Evolutionary conservation across 2,797 vertebrate genomes (phyloP).

Genomic region (Melanogrammus aeglefinus): DNA sequence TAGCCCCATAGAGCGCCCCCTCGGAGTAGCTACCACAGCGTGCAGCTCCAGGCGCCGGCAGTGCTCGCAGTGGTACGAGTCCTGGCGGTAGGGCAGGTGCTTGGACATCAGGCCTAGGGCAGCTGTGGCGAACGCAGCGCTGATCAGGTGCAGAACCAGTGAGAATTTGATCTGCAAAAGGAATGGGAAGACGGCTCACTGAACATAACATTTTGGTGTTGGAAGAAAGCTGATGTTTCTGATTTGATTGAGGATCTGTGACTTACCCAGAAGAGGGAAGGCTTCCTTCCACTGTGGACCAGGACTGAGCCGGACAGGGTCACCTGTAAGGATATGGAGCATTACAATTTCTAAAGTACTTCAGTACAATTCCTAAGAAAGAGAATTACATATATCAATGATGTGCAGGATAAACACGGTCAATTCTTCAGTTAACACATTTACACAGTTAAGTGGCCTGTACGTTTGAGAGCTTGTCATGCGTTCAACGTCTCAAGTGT

Average conservation of each 20-base stretch:
- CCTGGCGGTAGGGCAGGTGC: constrained; percentile 78
- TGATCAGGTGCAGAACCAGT: constrained; percentile 76
- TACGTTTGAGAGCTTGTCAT: background rate
- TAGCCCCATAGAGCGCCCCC: background rate
- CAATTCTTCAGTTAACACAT: background rate
- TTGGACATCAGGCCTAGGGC: constrained; percentile 78
- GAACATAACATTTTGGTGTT: too few species aligned
- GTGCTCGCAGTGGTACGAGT: constrained; percentile 81
- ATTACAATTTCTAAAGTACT: constrained; percentile 1
- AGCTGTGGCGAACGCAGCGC: constrained; percentile 74
- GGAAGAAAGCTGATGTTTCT: background rate
- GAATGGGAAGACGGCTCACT: background rate
- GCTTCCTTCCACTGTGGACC: constrained; percentile 64
- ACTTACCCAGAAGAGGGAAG: constrained; percentile 69
- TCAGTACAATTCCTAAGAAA: background rate
- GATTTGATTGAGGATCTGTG: background rate
- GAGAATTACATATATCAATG: background rate
- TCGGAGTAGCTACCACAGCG: constrained; percentile 66
- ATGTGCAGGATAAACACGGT: background rate
- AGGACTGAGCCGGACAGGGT: constrained; percentile 68
- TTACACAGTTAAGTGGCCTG: too few species aligned
- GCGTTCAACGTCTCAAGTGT: background rate
- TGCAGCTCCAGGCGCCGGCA: constrained; percentile 73
- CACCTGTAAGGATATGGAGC: constrained; percentile 46
- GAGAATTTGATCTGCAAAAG: constrained; percentile 70